Evolutionary conservation across 2,797 vertebrate species (phyloP).

Genomic region (Hydrolagus colliei): DNA sequence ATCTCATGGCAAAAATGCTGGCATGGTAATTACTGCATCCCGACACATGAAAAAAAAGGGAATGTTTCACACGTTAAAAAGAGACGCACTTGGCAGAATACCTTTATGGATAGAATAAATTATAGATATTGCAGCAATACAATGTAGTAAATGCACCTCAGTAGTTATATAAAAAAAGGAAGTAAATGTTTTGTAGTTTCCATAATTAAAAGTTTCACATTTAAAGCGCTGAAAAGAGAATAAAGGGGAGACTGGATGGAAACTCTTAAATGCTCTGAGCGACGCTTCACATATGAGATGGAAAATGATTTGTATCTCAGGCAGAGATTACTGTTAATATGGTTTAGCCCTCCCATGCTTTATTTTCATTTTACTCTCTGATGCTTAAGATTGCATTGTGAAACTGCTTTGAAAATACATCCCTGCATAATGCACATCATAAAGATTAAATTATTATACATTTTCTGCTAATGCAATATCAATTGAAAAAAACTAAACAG

Average conservation of each 20-base stretch:
- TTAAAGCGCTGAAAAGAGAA: slow-evolving; percentile 28
- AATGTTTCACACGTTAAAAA: slow-evolving; percentile 88
- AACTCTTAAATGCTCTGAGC: slow-evolving; percentile 3
- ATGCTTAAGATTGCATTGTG: not conserved
- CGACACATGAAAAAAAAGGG: slow-evolving; percentile 91
- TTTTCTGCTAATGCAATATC: not conserved
- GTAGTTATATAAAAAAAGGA: slow-evolving; percentile 75
- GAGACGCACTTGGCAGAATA: slow-evolving; percentile 89
- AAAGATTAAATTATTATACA: slow-evolving; percentile 5
- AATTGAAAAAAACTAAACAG: not conserved
- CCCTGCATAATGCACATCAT: not conserved
- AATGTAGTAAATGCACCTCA: slow-evolving; percentile 94
- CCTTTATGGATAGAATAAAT: slow-evolving; percentile 97
- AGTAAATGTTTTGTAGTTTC: slow-evolving; percentile 26
- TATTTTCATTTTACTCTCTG: slow-evolving; percentile 7
- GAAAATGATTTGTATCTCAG: not conserved
- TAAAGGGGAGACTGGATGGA: slow-evolving; percentile 8
- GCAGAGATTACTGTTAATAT: slow-evolving; percentile 19
- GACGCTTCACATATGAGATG: not conserved
- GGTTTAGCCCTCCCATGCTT: not conserved
- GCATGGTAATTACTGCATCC: slow-evolving; percentile 93
- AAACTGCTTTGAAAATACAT: slow-evolving; percentile 13
- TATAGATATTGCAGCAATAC: slow-evolving; percentile 95
- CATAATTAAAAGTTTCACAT: slow-evolving; percentile 33
- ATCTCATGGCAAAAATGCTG: slow-evolving; percentile 86